Conservation (phyloP, 2,888 invertebrate genomes). For the Orthonevra nobilis region DNA sequence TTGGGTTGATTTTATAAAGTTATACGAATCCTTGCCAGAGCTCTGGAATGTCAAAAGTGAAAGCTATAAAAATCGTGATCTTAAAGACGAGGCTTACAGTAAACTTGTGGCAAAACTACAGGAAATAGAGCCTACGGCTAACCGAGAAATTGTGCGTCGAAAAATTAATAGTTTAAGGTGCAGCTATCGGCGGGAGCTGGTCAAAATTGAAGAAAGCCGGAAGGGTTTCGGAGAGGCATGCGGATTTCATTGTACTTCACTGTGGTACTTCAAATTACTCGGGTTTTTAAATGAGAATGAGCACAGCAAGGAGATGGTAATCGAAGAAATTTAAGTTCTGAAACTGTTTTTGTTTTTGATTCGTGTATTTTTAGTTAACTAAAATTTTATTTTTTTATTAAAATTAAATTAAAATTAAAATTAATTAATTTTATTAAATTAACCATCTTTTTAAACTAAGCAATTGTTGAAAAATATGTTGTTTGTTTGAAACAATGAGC, state of each 20-base stretch:
- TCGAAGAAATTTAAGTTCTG: no score
- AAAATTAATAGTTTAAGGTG: constrained; percentile 60
- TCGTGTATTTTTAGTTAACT: no score
- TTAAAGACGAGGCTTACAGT: constrained; percentile 57
- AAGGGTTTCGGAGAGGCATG: constrained; percentile 1
- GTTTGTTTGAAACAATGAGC: no score
- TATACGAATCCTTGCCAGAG: constrained; percentile 60
- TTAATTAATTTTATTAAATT: no score
- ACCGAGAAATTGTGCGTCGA: constrained; percentile 43
- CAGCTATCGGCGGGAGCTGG: constrained; percentile 38
- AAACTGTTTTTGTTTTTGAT: no score
- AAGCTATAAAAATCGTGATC: constrained; percentile 56
- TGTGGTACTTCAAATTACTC: constrained; percentile 61
- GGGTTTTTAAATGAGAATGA: constrained; percentile 46
- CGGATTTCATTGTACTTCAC: constrained; percentile 5
- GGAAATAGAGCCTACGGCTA: constrained; percentile 50
- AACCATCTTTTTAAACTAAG: no score
- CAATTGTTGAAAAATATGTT: no score
- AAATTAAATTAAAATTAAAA: no score
- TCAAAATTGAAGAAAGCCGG: constrained; percentile 21
- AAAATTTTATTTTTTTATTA: no score
- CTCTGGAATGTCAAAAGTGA: constrained; percentile 67
- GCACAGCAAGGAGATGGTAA: no score
- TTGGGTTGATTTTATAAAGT: constrained; percentile 68
- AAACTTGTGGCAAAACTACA: constrained; percentile 49